Percentiles rank a stretch among this genome's conserved stretches.
Conservation (phyloP, 2,888 invertebrate genomes). For the Acutogordius australiensis region DNA sequence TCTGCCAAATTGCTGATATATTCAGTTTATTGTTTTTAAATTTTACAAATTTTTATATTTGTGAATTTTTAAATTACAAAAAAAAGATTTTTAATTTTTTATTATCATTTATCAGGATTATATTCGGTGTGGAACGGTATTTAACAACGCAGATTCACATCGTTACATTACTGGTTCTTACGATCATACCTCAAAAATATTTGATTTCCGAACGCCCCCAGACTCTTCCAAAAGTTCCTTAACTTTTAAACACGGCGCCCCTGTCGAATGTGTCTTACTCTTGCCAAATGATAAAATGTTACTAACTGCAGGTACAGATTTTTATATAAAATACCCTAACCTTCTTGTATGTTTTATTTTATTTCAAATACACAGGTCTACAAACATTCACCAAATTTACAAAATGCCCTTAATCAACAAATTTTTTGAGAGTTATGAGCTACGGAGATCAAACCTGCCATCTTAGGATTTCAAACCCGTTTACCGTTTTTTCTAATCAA, state of each 20-base stretch:
- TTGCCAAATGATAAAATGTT: constrained; percentile 63
- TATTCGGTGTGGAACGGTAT: constrained; percentile 19
- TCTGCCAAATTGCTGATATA: background rate
- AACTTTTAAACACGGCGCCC: constrained; percentile 53
- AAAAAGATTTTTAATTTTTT: constrained; percentile 12
- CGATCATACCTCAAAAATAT: constrained; percentile 55
- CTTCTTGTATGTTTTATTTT: too few relatives aligned
- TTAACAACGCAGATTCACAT: constrained; percentile 16
- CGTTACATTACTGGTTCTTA: constrained; percentile 32
- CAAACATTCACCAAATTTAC: too few relatives aligned
- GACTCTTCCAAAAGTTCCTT: constrained; percentile 25
- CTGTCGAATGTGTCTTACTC: constrained; percentile 58
- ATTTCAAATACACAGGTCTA: too few relatives aligned
- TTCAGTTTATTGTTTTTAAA: background rate
- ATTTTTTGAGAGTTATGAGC: too few relatives aligned
- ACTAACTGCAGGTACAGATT: constrained; percentile 40
- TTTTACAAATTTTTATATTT: too few relatives aligned
- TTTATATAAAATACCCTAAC: background rate
- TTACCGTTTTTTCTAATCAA: too few relatives aligned
- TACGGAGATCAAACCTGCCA: too few relatives aligned
- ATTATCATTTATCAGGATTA: constrained; percentile 20
- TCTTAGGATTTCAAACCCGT: too few relatives aligned
- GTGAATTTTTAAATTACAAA: background rate
- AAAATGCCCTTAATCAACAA: too few relatives aligned
- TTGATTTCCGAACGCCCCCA: constrained; percentile 43